A percentile compares a stretch with the other conserved stretches of the same genome.
phyloP scores from a whole-genome alignment of 2,797 vertebrate species.

The Thripadectes ignobilis region DNA sequence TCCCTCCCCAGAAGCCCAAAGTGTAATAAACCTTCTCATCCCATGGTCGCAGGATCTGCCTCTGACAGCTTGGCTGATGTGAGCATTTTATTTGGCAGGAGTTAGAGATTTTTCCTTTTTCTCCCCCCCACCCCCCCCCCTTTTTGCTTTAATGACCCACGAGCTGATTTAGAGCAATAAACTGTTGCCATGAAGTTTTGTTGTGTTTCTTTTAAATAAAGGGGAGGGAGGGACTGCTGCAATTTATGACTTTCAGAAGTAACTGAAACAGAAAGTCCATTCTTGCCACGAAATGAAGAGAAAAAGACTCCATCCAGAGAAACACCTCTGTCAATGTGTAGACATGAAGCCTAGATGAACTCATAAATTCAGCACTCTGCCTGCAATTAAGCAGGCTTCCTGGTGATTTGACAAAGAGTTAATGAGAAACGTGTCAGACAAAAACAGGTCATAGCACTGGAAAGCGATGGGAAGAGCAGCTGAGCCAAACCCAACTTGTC shows the following conservation, averaged over 20 bases:
- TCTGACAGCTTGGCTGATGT: constrained; percentile 56
- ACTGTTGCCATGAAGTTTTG: constrained; percentile 66
- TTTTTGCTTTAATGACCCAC: constrained; percentile 78
- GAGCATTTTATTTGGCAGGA: constrained; percentile 55
- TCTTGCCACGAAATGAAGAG: constrained; percentile 61
- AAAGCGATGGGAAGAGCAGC: neutral
- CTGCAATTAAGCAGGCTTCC: constrained; percentile 53
- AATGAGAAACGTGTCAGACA: constrained; percentile 45
- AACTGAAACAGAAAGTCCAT: constrained; percentile 80
- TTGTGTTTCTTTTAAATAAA: constrained; percentile 68
- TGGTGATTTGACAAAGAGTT: constrained; percentile 53
- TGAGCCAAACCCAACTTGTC: neutral
- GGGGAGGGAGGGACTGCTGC: neutral
- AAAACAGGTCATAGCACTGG: neutral
- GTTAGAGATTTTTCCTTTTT: constrained; percentile 37
- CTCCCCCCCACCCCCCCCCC: no score
- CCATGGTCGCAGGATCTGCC: constrained; percentile 43
- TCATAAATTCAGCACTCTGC: constrained; percentile 64
- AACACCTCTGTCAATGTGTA: constrained; percentile 67
- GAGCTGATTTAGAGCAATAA: constrained; percentile 76
- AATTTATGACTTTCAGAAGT: constrained; percentile 81
- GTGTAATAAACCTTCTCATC: constrained; percentile 63
- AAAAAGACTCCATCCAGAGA: constrained; percentile 70
- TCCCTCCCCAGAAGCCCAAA: constrained; percentile 10
- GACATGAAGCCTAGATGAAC: constrained; percentile 50